These are phyloP conservation scores for Pseudotriccus pelzelni DNA, from an alignment of 2,797 vertebrate genomes.

Conservation along the genomic window DNA sequence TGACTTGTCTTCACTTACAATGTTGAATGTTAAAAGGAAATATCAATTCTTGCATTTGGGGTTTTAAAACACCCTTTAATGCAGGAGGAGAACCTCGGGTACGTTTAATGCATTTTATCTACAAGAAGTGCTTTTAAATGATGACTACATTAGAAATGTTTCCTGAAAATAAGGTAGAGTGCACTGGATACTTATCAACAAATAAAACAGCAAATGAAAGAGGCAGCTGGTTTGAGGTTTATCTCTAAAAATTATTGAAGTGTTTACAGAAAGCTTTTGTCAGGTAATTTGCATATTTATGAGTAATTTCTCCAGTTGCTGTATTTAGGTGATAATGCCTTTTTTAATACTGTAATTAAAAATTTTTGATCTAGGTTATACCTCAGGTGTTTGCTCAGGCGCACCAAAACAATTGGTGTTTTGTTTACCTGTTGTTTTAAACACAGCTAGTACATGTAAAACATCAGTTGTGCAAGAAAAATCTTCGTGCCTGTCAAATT, in stretches of 20 bases:
- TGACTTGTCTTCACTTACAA: neutral
- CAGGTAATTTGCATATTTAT: conserved; percentile 53
- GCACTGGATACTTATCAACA: neutral
- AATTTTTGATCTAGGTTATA: neutral
- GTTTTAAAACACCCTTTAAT: neutral
- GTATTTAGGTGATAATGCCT: conserved; percentile 46
- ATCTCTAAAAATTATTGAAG: conserved; percentile 57
- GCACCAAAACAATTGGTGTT: conserved; percentile 1
- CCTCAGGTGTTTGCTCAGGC: neutral
- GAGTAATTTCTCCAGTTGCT: conserved; percentile 42
- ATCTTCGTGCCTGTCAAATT: neutral
- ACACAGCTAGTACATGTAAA: neutral
- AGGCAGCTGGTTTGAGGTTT: neutral
- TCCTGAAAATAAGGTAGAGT: neutral
- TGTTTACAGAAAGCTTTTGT: conserved; percentile 32
- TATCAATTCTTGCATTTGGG: neutral
- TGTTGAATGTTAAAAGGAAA: neutral
- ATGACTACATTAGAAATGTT: neutral
- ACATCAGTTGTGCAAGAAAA: neutral
- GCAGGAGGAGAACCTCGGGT: neutral
- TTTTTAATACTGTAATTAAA: conserved; percentile 55
- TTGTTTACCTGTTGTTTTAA: neutral
- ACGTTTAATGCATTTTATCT: neutral
- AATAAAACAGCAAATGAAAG: conserved; percentile 31
- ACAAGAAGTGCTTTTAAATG: neutral